A percentile compares a stretch with the other conserved stretches of the same genome.
phyloP scores from a whole-genome alignment of 37 sponge, comb jelly and placozoan species.

The Mnemiopsis leidyi region DNA sequence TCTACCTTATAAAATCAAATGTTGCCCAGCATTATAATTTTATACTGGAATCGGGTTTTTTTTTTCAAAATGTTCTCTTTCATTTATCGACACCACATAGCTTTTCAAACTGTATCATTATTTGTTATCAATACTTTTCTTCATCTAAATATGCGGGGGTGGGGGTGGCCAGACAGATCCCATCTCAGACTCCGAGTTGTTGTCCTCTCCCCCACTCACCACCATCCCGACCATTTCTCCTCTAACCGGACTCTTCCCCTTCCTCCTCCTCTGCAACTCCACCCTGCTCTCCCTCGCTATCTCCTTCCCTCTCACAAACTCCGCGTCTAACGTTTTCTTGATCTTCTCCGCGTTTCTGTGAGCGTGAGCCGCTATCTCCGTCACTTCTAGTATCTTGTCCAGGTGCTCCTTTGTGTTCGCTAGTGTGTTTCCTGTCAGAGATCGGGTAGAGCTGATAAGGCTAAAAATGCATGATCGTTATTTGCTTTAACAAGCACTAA shows the following conservation, averaged over 20 bases:
- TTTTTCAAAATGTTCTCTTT: too few relatives aligned
- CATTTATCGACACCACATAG: too few relatives aligned
- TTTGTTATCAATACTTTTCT: too few relatives aligned
- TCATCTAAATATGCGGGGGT: neutral
- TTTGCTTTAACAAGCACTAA: too few relatives aligned
- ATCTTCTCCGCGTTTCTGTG: neutral
- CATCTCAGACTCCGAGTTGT: neutral
- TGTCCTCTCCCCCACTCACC: neutral
- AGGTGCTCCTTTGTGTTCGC: neutral
- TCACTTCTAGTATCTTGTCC: neutral
- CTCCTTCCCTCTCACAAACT: neutral
- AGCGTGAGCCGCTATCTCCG: neutral
- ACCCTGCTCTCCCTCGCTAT: neutral
- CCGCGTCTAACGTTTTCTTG: neutral
- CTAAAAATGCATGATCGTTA: too few relatives aligned
- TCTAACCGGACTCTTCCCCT: neutral
- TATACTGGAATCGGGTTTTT: too few relatives aligned
- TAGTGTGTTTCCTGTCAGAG: neutral
- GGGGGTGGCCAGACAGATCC: neutral
- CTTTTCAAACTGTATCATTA: too few relatives aligned
- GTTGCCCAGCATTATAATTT: too few relatives aligned
- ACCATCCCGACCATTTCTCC: neutral
- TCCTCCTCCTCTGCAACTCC: neutral
- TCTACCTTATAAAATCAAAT: too few relatives aligned
- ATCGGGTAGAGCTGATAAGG: too few relatives aligned